Conservation (phyloP, 2,888 invertebrate species). For the Leptinotarsa tumamoca region DNA sequence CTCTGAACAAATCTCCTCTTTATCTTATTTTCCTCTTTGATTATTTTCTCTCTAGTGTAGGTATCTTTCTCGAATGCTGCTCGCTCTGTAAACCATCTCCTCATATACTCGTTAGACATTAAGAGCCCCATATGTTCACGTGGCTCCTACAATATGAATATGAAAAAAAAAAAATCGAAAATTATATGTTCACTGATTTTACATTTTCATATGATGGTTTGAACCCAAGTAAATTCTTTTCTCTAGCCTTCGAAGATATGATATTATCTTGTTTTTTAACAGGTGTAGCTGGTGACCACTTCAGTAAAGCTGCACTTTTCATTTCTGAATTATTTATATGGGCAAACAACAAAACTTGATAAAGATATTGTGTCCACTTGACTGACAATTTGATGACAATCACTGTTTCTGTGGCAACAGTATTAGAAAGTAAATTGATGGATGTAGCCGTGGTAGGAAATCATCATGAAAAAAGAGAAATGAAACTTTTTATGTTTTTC, state of each 20-base stretch:
- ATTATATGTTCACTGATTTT: constrained; percentile 36
- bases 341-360: neutral
- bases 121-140: constrained; percentile 65
- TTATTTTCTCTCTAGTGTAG: constrained; percentile 69
- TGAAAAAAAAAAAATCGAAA: neutral
- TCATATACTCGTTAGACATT: constrained; percentile 71
- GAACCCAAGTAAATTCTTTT: constrained; percentile 55
- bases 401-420: too few relatives aligned
- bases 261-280: constrained; percentile 69
- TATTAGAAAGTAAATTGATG: too few relatives aligned
- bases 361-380: constrained; percentile 9
- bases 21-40: constrained; percentile 67
- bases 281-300: constrained; percentile 68
- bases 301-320: constrained; percentile 16
- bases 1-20: constrained; percentile 58
- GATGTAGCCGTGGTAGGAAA: too few relatives aligned
- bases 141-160: constrained; percentile 17
- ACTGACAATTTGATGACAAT: constrained; percentile 19
- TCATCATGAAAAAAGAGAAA: too few relatives aligned
- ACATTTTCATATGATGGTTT: constrained; percentile 72
- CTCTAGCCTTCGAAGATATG: constrained; percentile 68
- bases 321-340: neutral
- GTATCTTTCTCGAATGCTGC: constrained; percentile 70
- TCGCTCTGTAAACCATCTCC: constrained; percentile 72
- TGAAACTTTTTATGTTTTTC: too few relatives aligned